These are phyloP conservation scores for Mellilla xanthometata DNA, from an alignment of 2,888 invertebrate species.

Conservation along the genomic window DNA sequence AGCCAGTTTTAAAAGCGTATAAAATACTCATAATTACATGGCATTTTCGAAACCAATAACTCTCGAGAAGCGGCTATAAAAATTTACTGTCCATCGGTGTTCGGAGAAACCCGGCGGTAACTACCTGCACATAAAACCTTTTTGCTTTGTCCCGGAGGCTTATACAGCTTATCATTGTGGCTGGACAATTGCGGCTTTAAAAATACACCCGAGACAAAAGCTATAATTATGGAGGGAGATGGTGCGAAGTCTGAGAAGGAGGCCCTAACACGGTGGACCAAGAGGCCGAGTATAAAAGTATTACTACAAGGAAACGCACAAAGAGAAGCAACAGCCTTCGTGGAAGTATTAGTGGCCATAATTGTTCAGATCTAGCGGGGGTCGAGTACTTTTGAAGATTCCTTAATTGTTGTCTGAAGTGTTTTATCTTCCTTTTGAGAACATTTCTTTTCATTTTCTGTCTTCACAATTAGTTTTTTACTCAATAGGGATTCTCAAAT, in stretches of 20 bases:
- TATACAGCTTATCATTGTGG: slow-evolving; percentile 14
- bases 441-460: too few relatives aligned
- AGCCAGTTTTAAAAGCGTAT: slow-evolving; percentile 24
- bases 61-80: slow-evolving; percentile 33
- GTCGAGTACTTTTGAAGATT: slow-evolving; percentile 8
- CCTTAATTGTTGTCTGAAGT: slow-evolving; percentile 9
- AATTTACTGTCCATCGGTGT: slow-evolving; percentile 33
- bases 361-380: slow-evolving; percentile 14
- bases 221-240: slow-evolving; percentile 15
- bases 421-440: slow-evolving; percentile 1
- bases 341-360: slow-evolving; percentile 17
- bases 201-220: slow-evolving; percentile 29
- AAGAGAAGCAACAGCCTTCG: slow-evolving; percentile 23
- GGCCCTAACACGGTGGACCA: slow-evolving; percentile 3
- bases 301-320: slow-evolving; percentile 15
- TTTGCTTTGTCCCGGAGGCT: slow-evolving; percentile 24
- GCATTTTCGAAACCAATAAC: slow-evolving; percentile 36
- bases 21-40: slow-evolving; percentile 30
- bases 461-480: slow-evolving; percentile 6
- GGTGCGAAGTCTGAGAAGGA: slow-evolving; percentile 8
- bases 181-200: slow-evolving; percentile 28
- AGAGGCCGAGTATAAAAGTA: slow-evolving; percentile 3
- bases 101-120: slow-evolving; percentile 29
- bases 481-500: slow-evolving; percentile 2
- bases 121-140: slow-evolving; percentile 32